Evolutionary conservation across 2,113 vertebrate species (phyloP).

Genomic region (Chlamydotis undulata): DNA sequence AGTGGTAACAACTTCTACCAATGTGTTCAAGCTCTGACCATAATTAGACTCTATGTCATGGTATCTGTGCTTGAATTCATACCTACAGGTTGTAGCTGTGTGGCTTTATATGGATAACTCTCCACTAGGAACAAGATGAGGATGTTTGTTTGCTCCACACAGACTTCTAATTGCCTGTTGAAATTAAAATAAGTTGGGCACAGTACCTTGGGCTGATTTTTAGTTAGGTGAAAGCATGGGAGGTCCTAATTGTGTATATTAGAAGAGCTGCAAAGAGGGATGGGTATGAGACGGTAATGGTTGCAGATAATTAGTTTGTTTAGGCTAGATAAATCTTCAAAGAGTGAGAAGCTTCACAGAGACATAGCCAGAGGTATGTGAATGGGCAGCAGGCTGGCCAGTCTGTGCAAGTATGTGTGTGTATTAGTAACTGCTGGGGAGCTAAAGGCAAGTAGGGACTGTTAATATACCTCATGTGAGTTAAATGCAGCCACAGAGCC

Average conservation of each 20-base stretch:
- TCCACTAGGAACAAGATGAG: not conserved
- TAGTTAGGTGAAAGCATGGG: not conserved
- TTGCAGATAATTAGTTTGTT: not conserved
- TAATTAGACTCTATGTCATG: not conserved
- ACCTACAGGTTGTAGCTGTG: not conserved
- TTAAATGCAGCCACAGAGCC: not conserved
- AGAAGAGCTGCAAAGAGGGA: not conserved
- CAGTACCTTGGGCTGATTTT: not conserved
- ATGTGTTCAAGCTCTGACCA: not conserved
- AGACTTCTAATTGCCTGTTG: not conserved
- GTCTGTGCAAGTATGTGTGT: not conserved
- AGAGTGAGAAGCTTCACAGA: not conserved
- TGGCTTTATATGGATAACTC: not conserved
- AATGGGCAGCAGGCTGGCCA: not conserved
- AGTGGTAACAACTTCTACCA: not conserved
- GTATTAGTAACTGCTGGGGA: not conserved
- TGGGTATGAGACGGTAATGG: not conserved
- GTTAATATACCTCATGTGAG: not conserved
- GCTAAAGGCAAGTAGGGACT: not conserved
- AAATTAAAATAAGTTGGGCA: not conserved
- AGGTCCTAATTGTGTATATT: not conserved
- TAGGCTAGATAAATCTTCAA: not conserved
- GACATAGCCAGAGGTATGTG: not conserved
- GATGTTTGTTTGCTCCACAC: not conserved
- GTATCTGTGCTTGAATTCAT: not conserved